phyloP scores from a whole-genome alignment of 2,888 invertebrate species.

The Pollenia labialis region DNA sequence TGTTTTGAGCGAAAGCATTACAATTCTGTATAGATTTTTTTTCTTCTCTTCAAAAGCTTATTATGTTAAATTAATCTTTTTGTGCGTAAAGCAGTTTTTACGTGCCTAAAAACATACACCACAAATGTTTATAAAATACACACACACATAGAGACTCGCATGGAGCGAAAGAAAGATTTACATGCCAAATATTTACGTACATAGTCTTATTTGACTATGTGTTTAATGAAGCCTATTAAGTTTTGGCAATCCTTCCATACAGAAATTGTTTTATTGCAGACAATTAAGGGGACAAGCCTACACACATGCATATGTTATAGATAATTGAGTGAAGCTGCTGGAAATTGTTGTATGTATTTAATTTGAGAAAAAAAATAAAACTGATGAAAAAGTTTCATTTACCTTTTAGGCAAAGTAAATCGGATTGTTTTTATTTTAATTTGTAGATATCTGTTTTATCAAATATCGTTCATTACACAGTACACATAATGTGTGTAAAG shows the following conservation, averaged over 20 bases:
- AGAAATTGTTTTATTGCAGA: not conserved
- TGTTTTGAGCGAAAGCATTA: conserved; percentile 23
- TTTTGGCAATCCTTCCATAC: conserved; percentile 17
- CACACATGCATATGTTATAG: not conserved
- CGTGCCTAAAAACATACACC: conserved; percentile 39
- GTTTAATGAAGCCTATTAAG: conserved; percentile 64
- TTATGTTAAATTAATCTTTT: conserved; percentile 58
- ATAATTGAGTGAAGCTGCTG: conserved; percentile 9
- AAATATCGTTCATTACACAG: not conserved
- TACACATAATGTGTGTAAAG: not conserved
- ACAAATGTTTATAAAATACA: conserved; percentile 5
- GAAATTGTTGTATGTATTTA: conserved; percentile 5
- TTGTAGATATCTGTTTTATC: conserved; percentile 16
- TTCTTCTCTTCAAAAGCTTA: conserved; percentile 27
- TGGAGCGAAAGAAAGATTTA: not conserved
- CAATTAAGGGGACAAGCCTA: not conserved
- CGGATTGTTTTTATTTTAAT: not conserved
- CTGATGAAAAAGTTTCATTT: conserved; percentile 18
- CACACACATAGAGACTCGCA: not conserved
- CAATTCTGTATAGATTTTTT: conserved; percentile 18
- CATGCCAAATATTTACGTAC: conserved; percentile 7
- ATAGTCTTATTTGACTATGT: conserved; percentile 11
- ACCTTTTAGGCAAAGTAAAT: conserved; percentile 16
- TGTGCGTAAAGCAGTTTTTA: conserved; percentile 46
- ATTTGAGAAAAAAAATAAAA: not conserved